Base-by-base conservation (phyloP, 2,888 invertebrate genomes). In the Chrysotoxum bicinctum region DNA sequence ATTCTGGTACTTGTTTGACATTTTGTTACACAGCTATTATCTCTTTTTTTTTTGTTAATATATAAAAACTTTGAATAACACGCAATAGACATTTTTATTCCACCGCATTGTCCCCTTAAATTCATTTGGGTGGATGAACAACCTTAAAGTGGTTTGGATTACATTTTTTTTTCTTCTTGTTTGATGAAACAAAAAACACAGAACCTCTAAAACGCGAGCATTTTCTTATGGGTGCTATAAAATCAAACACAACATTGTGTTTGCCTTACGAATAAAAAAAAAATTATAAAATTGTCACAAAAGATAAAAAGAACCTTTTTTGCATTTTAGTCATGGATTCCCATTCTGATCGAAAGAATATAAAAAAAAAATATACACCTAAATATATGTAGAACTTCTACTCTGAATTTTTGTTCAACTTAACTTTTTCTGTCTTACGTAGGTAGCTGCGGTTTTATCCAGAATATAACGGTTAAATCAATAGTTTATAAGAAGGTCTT, bases 381-480 rank as follows among this genome's bases (percentile, higher is more conserved):
- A n/a, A 12, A 35, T 35, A 12, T 10, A 32, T 10, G 32, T 21
- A 26, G 3, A 52, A 52, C n/a, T 56, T 56, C 35, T 48, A 58
- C 50, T 40, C 26, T 35, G 21, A 21, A 66, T 48, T 56, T 48
- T 56, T 19, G 64, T 37, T 45, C 14, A 60, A 58, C 43, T 45
- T 75, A 40, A 45, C 26, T 45, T 62, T 64, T n/a, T n/a, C n/a
- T 75, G 54, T 69, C 52, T 21, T 52, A 40, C n/a, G n/a, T 26
- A 23, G 56, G 35, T 35, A 35, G 16, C 21, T 37, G 58, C 21
- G 37, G 69, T 32, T 40, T n/a, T 23, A 40, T 60, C 35, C 16
- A n/a, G 40, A 66, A 66, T 32, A 26, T 32, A 66, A 72, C 76
- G 48, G 76, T 58, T 72, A 82, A 82, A 70, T 81, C 81, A 70